Percentiles rank a stretch among this genome's conserved stretches.
Conservation (phyloP, 2,888 invertebrate genomes). For the Pelosia muscerda region DNA sequence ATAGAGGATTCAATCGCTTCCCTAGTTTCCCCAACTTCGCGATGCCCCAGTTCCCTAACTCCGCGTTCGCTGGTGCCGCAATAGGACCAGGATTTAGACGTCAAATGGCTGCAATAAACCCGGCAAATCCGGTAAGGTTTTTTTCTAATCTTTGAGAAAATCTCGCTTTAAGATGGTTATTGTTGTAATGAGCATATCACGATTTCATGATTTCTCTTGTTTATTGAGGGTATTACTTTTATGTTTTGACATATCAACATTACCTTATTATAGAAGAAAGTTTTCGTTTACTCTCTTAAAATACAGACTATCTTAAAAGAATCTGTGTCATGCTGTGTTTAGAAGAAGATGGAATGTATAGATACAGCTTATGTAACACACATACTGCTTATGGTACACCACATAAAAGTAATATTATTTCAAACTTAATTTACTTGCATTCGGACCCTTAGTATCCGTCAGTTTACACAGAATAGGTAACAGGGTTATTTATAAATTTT, state of each 20-base stretch:
- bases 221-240: conserved; percentile 3
- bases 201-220: conserved; percentile 27
- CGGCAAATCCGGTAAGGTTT: conserved; percentile 87
- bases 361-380: background rate
- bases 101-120: conserved; percentile 87
- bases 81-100: conserved; percentile 84
- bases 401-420: too few species aligned
- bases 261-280: background rate
- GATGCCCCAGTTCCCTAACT: conserved; percentile 58
- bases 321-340: background rate
- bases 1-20: conserved; percentile 16
- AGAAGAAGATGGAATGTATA: background rate
- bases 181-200: conserved; percentile 39
- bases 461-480: too few species aligned
- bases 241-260: background rate
- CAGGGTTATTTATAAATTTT: too few species aligned
- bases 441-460: too few species aligned
- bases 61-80: conserved; percentile 85
- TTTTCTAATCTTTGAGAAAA: conserved; percentile 28
- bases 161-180: conserved; percentile 16
- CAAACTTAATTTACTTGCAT: too few species aligned
- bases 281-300: background rate
- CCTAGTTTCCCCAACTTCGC: conserved; percentile 13
- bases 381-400: too few species aligned
- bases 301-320: too few species aligned